Evolutionary conservation across 2,797 vertebrate species (phyloP), one percentile per base, ranked within the genome.

Genomic region (Macropodus opercularis): DNA sequence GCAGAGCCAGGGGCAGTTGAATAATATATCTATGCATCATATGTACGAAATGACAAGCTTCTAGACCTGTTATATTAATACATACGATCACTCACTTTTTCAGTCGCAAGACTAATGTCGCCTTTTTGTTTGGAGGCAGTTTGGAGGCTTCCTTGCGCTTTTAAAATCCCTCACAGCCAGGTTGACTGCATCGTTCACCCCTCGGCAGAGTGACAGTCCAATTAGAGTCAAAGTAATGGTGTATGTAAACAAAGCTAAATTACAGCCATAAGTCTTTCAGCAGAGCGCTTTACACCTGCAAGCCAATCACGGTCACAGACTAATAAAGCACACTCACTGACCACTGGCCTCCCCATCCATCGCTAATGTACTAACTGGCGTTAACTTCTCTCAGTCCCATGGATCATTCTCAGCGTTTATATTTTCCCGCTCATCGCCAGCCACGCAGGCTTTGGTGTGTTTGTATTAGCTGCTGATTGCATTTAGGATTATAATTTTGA

Each of bases 171-270:
- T 50, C 29, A 11, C 22, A 54, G 51, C 21, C 14, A 18, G 53
- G 27, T 24, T 43, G 58, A 31, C 38, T 34, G 70, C 57, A 47
- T 63, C 55, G 15, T 15, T 72, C 72, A 54, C 18, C 23, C 23
- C 51, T n/a, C 19, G 51, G 2, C 58, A 75, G 76, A 77, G 58
- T 87, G 87, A 87, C 83, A 75, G 60, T 44, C 77, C 76, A 85
- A 87, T 86, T 85, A 87, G 69, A 69, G 64, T 26, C 69, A 75
- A 85, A 88, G 63, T 86, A 85, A 87, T 83, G 81, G 80, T 49
- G 60, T 72, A 65, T 75, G 76, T 89, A 80, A 87, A 88, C 78
- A 82, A 69, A 68, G 59, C 77, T 73, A 85, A 85, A 90, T 88
- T 85, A 86, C 67, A 74, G 74, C 77, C 78, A 85, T 88, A 84